phyloP scores from a whole-genome alignment of 2,113 vertebrate species.

The Eidolon helvum region DNA sequence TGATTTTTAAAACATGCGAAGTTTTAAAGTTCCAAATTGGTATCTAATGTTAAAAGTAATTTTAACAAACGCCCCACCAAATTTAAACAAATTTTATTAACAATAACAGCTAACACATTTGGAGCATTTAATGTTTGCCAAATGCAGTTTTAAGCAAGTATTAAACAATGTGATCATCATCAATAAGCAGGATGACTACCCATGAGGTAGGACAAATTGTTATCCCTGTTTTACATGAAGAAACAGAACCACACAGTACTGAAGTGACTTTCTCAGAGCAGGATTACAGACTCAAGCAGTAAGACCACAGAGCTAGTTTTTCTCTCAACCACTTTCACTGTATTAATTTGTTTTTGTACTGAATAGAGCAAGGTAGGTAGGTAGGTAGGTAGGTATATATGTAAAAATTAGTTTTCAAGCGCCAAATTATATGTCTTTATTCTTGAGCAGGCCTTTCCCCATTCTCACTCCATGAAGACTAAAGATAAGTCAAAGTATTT shows the following conservation, averaged over 20 bases:
- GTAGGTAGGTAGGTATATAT: not conserved
- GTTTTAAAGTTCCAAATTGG: conserved; percentile 7
- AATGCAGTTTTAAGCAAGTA: not conserved
- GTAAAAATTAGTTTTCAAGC: not conserved
- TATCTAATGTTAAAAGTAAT: not conserved
- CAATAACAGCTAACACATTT: not conserved
- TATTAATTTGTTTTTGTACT: conserved; percentile 18
- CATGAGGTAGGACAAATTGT: not conserved
- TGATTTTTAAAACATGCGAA: not conserved
- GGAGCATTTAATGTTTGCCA: not conserved
- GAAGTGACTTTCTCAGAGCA: not conserved
- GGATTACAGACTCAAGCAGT: not conserved
- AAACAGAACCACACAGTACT: not conserved
- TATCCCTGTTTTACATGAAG: not conserved
- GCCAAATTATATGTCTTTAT: not conserved
- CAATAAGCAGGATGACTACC: not conserved
- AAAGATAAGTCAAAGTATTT: conserved; percentile 8
- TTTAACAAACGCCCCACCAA: not conserved
- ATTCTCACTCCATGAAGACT: not conserved
- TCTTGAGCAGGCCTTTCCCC: not conserved
- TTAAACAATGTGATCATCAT: not conserved
- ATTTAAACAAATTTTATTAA: not conserved
- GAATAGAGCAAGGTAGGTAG: not conserved
- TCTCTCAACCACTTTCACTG: not conserved
- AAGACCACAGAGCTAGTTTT: not conserved